These are phyloP conservation scores for Metacarcinus magister DNA, from an alignment of 2,888 invertebrate genomes.

Conservation along the genomic window DNA sequence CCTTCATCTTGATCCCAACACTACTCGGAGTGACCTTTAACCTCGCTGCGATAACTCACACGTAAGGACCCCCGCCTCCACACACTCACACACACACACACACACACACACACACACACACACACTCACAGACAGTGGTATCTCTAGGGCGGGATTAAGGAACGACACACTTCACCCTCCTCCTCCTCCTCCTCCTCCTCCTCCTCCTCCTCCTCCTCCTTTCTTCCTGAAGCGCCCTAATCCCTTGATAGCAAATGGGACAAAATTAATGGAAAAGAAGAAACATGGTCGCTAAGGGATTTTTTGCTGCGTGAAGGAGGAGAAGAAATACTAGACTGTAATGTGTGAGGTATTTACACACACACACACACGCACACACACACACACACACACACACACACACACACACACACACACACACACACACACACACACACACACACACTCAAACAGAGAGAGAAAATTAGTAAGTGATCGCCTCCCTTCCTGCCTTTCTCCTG, in stretches of 20 bases:
- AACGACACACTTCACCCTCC: background rate
- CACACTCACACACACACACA: slow-evolving; percentile 10
- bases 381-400: background rate
- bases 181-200: background rate
- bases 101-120: slow-evolving; percentile 39
- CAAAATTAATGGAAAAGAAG: background rate
- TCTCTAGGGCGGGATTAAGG: background rate
- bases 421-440: background rate
- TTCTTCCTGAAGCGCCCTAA: background rate
- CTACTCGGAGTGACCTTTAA: background rate
- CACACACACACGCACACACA: slow-evolving; percentile 28
- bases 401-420: background rate
- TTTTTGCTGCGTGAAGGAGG: background rate
- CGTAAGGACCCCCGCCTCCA: background rate
- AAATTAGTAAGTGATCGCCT: background rate
- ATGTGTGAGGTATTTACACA: background rate
- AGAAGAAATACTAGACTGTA: background rate
- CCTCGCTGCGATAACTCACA: background rate
- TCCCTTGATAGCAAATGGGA: slow-evolving; percentile 14
- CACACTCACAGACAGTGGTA: background rate
- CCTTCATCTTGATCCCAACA: background rate
- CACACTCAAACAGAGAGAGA: background rate
- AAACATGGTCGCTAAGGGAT: background rate
- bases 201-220: background rate
- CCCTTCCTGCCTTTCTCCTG: background rate